These are phyloP conservation scores for Ptiloglossa arizonensis DNA, from an alignment of 1,140 invertebrate genomes.

Conservation along the genomic window DNA sequence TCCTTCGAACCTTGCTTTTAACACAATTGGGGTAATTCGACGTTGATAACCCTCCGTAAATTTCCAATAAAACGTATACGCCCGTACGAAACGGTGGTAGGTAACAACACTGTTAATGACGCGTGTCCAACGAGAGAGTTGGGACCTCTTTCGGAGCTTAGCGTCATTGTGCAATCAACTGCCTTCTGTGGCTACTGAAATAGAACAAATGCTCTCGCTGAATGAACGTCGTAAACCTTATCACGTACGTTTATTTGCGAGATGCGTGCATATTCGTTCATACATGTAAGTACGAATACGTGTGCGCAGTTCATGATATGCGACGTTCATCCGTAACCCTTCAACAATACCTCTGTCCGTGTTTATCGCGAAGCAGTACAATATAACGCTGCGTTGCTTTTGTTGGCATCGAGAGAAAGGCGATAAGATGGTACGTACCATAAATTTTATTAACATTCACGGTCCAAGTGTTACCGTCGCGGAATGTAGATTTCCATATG, in stretches of 20 bases:
- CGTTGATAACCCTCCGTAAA: neutral
- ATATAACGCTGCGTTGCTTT: constrained; percentile 20
- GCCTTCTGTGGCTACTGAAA: constrained; percentile 31
- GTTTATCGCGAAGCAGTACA: constrained; percentile 28
- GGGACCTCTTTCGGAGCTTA: constrained; percentile 31
- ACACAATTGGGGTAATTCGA: neutral
- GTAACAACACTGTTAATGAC: constrained; percentile 11
- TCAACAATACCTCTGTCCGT: constrained; percentile 13
- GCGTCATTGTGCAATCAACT: constrained; percentile 24
- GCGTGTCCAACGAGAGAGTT: neutral
- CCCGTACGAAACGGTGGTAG: neutral
- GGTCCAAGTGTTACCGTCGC: neutral
- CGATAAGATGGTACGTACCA: neutral
- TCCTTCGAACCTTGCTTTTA: neutral
- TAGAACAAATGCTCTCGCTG: constrained; percentile 42
- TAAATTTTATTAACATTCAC: constrained; percentile 37
- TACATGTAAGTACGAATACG: constrained; percentile 24
- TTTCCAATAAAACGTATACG: neutral
- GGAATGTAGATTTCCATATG: neutral
- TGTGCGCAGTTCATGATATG: constrained; percentile 13
- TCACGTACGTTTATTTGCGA: constrained; percentile 54
- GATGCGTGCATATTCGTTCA: constrained; percentile 4
- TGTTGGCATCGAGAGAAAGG: neutral
- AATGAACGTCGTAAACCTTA: constrained; percentile 63
- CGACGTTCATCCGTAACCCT: constrained; percentile 18